Evolutionary conservation across 2,888 invertebrate genomes (phyloP).

Genomic region (Gandaritis pyraliata): DNA sequence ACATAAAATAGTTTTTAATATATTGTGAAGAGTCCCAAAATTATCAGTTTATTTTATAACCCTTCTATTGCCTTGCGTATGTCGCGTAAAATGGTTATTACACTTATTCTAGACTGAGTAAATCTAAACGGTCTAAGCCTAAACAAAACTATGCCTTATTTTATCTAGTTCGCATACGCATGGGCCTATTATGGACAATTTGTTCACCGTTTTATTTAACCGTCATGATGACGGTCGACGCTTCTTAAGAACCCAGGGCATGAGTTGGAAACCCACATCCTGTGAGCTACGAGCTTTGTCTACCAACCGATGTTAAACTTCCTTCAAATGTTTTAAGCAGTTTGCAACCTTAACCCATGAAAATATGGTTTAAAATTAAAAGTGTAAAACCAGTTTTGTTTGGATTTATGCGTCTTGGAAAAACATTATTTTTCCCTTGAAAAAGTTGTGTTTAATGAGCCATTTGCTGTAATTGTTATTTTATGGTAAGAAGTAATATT

Average conservation of each 20-base stretch:
- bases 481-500: slow-evolving; percentile 26
- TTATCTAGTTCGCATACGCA: no score
- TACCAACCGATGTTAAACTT: slow-evolving; percentile 42
- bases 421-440: slow-evolving; percentile 63
- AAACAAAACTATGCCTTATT: no score
- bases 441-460: slow-evolving; percentile 66
- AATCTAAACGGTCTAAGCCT: no score
- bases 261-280: slow-evolving; percentile 46
- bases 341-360: slow-evolving; percentile 41
- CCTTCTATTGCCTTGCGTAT: no score
- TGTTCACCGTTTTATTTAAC: background rate
- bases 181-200: background rate
- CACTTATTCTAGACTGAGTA: no score
- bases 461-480: slow-evolving; percentile 52
- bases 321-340: slow-evolving; percentile 32
- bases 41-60: no score
- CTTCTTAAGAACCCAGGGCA: background rate
- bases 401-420: slow-evolving; percentile 72
- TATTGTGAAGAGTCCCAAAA: no score
- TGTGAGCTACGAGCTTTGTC: slow-evolving; percentile 59
- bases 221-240: background rate
- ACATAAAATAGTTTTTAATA: no score
- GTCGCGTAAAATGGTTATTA: no score
- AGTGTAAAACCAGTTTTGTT: slow-evolving; percentile 35
- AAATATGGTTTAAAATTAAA: slow-evolving; percentile 44